Base-by-base conservation (phyloP, 2,113 vertebrate species). In the Tetraodon nigroviridis region DNA sequence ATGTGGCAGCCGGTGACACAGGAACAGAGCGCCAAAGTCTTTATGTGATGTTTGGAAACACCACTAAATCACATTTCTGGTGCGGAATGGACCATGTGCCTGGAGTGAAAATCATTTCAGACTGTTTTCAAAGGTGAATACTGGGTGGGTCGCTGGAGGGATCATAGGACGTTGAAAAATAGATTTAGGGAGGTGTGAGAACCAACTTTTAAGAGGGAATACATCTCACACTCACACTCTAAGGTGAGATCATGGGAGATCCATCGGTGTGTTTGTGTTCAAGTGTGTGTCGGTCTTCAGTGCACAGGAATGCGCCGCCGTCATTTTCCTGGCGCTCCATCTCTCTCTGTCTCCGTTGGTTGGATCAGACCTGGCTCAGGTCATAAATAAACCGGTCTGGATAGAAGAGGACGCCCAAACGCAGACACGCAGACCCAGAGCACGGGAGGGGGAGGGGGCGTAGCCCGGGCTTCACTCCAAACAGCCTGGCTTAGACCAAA, bases 321-420 rank as follows among this genome's bases (percentile, higher is more conserved):
- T 65, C 49, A 51, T 64, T 48, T 3, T 4, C 18, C 71, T 52
- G 12, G 65, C 56, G 6, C 66, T 64, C 18, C 3, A 51, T 53
- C 49, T 70, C 69, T 73, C 58, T 73, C 58, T 62, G 18, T 62
- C 61, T 71, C 27, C 18, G 57, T 47, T 54, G 63, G 69, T 58
- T 80, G 78, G 79, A 83, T 52, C 24, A 11, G 62, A 62, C 62
- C 55, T 40, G 46, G 59, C 66, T 67, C 48, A 8, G 69, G 59
- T 78, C 85, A 73, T 86, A 86, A 89, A 89, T 88, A 84, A 88
- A 53, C 41, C 32, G 16, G 32, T 45, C 51, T 67, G 69, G 65
- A 61, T 47, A 32, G 75, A 80, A 70, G 68, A 83, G 73, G 84
- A 84, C 46, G 53, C 58, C 56, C 17, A 13, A 72, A 59, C 67